Evolutionary conservation across 1,140 invertebrate species (phyloP).

Genomic region (Pollicipes pollicipes): DNA sequence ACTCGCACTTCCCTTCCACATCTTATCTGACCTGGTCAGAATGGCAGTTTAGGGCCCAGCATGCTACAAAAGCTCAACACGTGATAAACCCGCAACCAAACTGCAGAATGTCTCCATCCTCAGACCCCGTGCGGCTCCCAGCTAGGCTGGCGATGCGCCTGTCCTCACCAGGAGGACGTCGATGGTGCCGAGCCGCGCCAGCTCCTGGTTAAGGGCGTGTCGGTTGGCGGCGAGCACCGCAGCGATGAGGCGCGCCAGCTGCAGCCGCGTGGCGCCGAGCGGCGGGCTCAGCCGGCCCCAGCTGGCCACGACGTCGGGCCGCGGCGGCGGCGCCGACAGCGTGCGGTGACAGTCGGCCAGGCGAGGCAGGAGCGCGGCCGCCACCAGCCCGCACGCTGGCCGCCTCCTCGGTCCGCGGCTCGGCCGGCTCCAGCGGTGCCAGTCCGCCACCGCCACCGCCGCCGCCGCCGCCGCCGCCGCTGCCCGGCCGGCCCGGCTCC

Average conservation of each 20-base stretch:
- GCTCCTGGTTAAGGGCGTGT: neutral
- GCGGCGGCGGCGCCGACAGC: neutral
- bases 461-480: neutral
- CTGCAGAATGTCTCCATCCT: too few relatives aligned
- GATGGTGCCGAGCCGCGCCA: neutral
- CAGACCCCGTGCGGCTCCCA: too few relatives aligned
- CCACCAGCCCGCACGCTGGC: constrained; percentile 15
- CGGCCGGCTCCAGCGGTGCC: too few relatives aligned
- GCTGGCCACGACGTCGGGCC: neutral
- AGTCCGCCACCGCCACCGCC: constrained; percentile 26
- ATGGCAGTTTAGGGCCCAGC: too few relatives aligned
- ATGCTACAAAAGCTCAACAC: too few relatives aligned
- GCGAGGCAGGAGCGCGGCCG: neutral
- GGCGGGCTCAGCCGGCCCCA: neutral
- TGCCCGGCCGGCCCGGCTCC: neutral
- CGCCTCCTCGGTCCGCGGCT: constrained; percentile 79
- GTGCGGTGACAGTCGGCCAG: neutral
- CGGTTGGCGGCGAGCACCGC: neutral
- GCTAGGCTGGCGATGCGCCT: too few relatives aligned
- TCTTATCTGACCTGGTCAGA: too few relatives aligned
- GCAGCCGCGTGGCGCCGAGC: neutral
- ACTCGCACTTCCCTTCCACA: too few relatives aligned
- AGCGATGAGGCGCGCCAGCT: neutral
- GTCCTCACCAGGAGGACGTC: neutral
- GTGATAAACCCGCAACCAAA: too few relatives aligned